phyloP scores from a whole-genome alignment of 2,888 invertebrate genomes.

The Lacanobia oleracea region DNA sequence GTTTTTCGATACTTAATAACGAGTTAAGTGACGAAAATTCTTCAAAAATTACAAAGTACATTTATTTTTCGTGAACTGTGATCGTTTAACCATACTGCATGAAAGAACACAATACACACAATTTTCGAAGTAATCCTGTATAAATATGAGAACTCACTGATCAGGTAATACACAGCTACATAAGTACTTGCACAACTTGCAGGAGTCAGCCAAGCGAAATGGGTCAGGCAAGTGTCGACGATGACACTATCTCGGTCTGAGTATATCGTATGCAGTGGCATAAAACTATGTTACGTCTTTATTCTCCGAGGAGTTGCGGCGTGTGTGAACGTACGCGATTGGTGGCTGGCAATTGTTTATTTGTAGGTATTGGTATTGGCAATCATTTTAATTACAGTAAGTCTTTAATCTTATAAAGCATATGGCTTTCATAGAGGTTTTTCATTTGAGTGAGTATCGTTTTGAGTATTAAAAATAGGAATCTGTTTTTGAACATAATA shows the following conservation, averaged over 20 bases:
- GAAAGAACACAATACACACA: too few species aligned
- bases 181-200: slow-evolving; percentile 47
- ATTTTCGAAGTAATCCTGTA: not conserved
- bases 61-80: too few species aligned
- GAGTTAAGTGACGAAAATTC: too few species aligned
- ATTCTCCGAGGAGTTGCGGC: slow-evolving; percentile 9
- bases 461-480: not conserved
- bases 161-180: slow-evolving; percentile 34
- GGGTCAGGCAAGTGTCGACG: slow-evolving; percentile 63
- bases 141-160: slow-evolving; percentile 18
- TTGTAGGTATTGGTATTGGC: not conserved
- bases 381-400: not conserved
- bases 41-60: too few species aligned
- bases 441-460: not conserved
- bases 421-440: not conserved
- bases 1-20: too few species aligned
- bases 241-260: slow-evolving; percentile 31
- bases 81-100: too few species aligned
- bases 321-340: slow-evolving; percentile 11
- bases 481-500: not conserved
- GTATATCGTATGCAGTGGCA: slow-evolving; percentile 18
- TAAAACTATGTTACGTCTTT: slow-evolving; percentile 26
- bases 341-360: slow-evolving; percentile 3
- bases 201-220: slow-evolving; percentile 58
- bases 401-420: not conserved